Evolutionary conservation across 2,113 vertebrate genomes (phyloP).

Genomic region (Xenopus tropicalis): UCB_Xtro_10.0 CM004445.2:153253001-153253500

Average conservation of each 20-base stretch:
- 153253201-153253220: conserved; percentile 38
- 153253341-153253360: too few relatives aligned
- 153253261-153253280: too few relatives aligned
- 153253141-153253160: conserved; percentile 47
- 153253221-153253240: conserved; percentile 45
- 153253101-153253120: conserved; percentile 52
- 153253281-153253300: too few relatives aligned
- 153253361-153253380: too few relatives aligned
- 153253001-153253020: background rate
- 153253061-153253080: background rate
- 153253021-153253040: background rate
- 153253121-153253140: conserved; percentile 26
- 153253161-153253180: conserved; percentile 37
- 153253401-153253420: too few relatives aligned
- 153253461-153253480: too few relatives aligned
- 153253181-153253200: conserved; percentile 38
- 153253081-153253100: conserved; percentile 48
- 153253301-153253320: too few relatives aligned
- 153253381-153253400: too few relatives aligned
- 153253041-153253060: background rate
- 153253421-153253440: too few relatives aligned
- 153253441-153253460: too few relatives aligned
- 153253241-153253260: conserved; percentile 42
- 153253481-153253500: too few relatives aligned
- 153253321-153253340: too few relatives aligned